Percentiles rank a stretch among this genome's conserved stretches.
These are phyloP conservation scores for Hypselothyrea guttata DNA, from an alignment of 2,888 invertebrate genomes.

Conservation along the genomic window DNA sequence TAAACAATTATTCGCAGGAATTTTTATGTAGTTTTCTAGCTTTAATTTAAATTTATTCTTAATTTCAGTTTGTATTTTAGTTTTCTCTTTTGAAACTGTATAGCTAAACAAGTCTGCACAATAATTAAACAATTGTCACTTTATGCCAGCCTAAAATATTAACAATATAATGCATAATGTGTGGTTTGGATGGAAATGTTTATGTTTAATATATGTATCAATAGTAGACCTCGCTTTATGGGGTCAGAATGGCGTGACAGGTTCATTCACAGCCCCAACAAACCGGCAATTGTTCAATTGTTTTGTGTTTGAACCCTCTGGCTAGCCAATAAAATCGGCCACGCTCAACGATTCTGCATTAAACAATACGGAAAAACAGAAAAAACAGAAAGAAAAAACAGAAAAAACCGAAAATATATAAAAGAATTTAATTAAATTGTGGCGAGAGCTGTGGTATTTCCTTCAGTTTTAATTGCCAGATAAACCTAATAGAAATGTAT, in stretches of 20 bases:
- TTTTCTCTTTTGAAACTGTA: too few relatives aligned
- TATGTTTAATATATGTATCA: conserved; percentile 34
- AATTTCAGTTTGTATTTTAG: too few relatives aligned
- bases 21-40: too few relatives aligned
- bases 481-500: conserved; percentile 21
- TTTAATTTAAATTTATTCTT: too few relatives aligned
- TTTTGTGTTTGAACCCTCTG: conserved; percentile 51
- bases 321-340: conserved; percentile 69
- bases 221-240: conserved; percentile 6
- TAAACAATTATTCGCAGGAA: too few relatives aligned
- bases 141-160: conserved; percentile 6
- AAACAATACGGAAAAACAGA: too few relatives aligned
- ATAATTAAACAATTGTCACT: background rate
- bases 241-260: conserved; percentile 60
- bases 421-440: conserved; percentile 40
- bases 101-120: too few relatives aligned
- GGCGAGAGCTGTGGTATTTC: conserved; percentile 14
- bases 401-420: too few relatives aligned
- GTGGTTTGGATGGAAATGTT: conserved; percentile 10
- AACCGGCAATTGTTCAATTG: conserved; percentile 68
- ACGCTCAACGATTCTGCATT: conserved; percentile 56
- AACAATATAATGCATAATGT: conserved; percentile 31
- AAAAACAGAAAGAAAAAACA: too few relatives aligned
- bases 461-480: conserved; percentile 48
- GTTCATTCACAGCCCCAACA: conserved; percentile 38